A percentile compares a stretch with the other conserved stretches of the same genome.
Conservation (phyloP, 2,888 invertebrate genomes). For the Caenorhabditis angaria region DNA sequence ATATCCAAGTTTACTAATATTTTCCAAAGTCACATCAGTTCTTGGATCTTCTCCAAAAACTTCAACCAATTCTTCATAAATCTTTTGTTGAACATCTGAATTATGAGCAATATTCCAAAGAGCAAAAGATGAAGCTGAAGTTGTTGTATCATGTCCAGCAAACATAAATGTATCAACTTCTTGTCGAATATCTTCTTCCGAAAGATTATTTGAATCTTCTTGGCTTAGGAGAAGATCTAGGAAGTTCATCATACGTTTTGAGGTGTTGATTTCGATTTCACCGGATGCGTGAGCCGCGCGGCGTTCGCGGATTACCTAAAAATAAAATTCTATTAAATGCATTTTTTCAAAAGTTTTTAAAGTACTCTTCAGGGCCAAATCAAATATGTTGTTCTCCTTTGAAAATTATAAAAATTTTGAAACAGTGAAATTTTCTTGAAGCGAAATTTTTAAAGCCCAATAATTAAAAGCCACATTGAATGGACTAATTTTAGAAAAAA, state of each 20-base stretch:
- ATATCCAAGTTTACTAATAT: conserved; percentile 58
- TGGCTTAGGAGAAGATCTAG: conserved; percentile 74
- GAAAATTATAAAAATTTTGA: too few relatives aligned
- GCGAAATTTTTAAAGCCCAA: too few relatives aligned
- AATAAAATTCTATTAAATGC: background rate
- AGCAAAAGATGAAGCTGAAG: conserved; percentile 73
- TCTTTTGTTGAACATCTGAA: conserved; percentile 71
- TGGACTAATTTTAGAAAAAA: too few relatives aligned
- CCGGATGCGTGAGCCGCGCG: conserved; percentile 19
- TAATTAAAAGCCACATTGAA: too few relatives aligned
- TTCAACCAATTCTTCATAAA: conserved; percentile 52
- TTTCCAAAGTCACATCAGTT: conserved; percentile 67
- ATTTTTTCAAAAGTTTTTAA: background rate
- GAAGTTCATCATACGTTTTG: conserved; percentile 71
- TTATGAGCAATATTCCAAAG: conserved; percentile 73
- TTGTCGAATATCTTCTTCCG: conserved; percentile 73
- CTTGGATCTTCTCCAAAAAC: conserved; percentile 52
- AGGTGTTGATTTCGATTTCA: conserved; percentile 28
- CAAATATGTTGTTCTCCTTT: too few relatives aligned
- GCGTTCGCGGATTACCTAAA: conserved; percentile 28
- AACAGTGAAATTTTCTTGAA: too few relatives aligned
- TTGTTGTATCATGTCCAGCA: conserved; percentile 75
- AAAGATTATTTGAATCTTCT: conserved; percentile 71
- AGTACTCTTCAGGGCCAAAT: too few relatives aligned
- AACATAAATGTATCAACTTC: conserved; percentile 75